A percentile compares a stretch with the other conserved stretches of the same genome.
phyloP scores from a whole-genome alignment of 2,888 invertebrate species.

The Urechis unicinctus region DNA sequence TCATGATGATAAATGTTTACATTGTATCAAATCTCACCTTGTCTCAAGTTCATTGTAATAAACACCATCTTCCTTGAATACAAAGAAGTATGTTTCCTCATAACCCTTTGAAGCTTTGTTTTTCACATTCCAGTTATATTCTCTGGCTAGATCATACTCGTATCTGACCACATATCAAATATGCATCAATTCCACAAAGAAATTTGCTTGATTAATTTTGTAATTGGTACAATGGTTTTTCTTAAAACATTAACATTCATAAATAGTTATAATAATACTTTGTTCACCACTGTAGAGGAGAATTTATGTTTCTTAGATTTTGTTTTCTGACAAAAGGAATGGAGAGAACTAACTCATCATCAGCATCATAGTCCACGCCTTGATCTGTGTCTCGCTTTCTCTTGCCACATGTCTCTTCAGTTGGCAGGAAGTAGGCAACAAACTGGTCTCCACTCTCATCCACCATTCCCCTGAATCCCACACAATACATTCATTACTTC shows the following conservation, averaged over 20 bases:
- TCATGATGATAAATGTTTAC: neutral
- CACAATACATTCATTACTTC: too few relatives aligned
- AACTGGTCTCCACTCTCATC: slow-evolving; percentile 98
- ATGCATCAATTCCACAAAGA: neutral
- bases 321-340: too few relatives aligned
- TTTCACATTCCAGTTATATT: slow-evolving; percentile 99
- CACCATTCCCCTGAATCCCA: slow-evolving; percentile 80
- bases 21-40: slow-evolving; percentile 42
- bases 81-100: slow-evolving; percentile 95
- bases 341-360: slow-evolving; percentile 36
- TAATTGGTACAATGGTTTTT: too few relatives aligned
- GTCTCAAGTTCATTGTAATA: slow-evolving; percentile 95
- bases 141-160: slow-evolving; percentile 93
- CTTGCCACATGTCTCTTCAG: slow-evolving; percentile 84
- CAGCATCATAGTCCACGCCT: slow-evolving; percentile 56
- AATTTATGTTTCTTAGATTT: too few relatives aligned
- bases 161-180: slow-evolving; percentile 55
- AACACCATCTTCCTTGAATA: slow-evolving; percentile 80
- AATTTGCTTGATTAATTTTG: too few relatives aligned
- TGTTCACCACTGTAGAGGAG: too few relatives aligned
- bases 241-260: too few relatives aligned
- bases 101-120: slow-evolving; percentile 91
- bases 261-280: too few relatives aligned
- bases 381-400: slow-evolving; percentile 74
- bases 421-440: slow-evolving; percentile 96